phyloP scores from a whole-genome alignment of 1,140 invertebrate species.

The Homarus americanus region DNA sequence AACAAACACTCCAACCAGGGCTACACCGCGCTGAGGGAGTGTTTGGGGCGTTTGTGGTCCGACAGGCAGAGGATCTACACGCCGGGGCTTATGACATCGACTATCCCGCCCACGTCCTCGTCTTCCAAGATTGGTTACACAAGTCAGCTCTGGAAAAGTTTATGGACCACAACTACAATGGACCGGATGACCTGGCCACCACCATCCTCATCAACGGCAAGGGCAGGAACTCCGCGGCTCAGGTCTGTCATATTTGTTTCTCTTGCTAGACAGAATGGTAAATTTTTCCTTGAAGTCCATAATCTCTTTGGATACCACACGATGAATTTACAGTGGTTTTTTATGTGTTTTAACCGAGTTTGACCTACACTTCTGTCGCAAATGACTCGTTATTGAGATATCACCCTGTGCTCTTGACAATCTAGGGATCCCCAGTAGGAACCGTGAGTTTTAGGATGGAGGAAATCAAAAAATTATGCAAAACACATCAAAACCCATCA shows the following conservation, averaged over 20 bases:
- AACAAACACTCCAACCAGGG: background rate
- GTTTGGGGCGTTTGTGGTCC: constrained; percentile 87
- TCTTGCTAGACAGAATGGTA: no score
- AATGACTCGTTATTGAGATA: no score
- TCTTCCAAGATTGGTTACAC: constrained; percentile 87
- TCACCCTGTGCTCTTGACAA: no score
- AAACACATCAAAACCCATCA: no score
- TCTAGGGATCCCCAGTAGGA: no score
- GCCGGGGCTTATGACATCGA: constrained; percentile 86
- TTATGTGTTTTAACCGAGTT: no score
- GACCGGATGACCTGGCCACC: constrained; percentile 87
- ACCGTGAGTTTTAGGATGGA: no score
- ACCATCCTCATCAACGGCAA: constrained; percentile 88
- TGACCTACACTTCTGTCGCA: no score
- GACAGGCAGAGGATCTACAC: constrained; percentile 86
- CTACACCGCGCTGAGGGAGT: constrained; percentile 90
- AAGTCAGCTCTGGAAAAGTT: background rate
- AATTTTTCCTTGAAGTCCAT: no score
- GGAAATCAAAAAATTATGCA: no score
- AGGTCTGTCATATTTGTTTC: background rate
- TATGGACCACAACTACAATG: constrained; percentile 36
- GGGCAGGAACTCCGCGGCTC: constrained; percentile 77
- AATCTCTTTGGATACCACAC: no score
- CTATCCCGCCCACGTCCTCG: constrained; percentile 87
- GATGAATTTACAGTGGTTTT: no score